These are phyloP conservation scores for Herpailurus yagouaroundi DNA, from an alignment of 2,113 vertebrate species.

Conservation along the genomic window DNA sequence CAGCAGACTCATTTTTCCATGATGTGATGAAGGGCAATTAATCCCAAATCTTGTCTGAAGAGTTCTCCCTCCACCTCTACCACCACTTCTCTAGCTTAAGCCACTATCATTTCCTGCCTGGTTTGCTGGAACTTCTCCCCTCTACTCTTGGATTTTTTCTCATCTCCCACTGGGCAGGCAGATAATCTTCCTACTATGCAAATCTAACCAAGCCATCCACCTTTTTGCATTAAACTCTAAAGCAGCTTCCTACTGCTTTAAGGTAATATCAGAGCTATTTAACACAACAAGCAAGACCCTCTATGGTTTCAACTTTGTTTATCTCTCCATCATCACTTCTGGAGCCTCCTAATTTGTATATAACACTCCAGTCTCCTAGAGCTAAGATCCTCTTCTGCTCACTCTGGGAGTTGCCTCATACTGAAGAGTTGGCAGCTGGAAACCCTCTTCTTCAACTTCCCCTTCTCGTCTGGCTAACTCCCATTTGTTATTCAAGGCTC, in stretches of 20 bases:
- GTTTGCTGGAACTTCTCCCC: not conserved
- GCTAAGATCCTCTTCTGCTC: not conserved
- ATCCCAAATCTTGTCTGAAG: not conserved
- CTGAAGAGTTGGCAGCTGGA: not conserved
- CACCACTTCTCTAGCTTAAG: not conserved
- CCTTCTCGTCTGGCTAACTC: not conserved
- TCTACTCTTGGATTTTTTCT: not conserved
- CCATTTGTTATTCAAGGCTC: not conserved
- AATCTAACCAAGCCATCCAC: not conserved
- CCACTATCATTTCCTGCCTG: not conserved
- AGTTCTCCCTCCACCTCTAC: not conserved
- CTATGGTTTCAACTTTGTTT: not conserved
- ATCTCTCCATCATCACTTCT: not conserved
- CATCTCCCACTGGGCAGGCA: not conserved
- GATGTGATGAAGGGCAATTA: not conserved
- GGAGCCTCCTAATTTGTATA: not conserved
- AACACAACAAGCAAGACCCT: not conserved
- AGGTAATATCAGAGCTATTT: not conserved
- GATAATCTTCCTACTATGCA: not conserved
- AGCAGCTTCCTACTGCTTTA: not conserved
- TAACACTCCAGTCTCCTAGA: not conserved
- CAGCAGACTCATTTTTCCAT: not conserved
- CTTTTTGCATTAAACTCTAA: not conserved
- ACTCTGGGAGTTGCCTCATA: not conserved
- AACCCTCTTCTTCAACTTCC: not conserved